Conservation (phyloP, 2,888 invertebrate genomes). For the Parnassius glacialis region DNA sequence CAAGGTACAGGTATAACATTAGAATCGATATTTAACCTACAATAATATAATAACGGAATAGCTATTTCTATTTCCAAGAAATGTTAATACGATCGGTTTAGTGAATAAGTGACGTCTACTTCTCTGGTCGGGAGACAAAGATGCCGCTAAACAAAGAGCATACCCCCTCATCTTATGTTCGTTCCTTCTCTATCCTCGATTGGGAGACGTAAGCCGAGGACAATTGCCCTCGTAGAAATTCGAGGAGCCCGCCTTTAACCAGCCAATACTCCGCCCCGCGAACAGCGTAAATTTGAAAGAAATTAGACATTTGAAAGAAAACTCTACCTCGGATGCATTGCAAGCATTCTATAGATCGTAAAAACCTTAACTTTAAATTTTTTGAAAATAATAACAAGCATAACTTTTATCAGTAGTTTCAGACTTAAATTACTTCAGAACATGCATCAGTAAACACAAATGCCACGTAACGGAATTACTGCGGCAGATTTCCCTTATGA, state of each 20-base stretch:
- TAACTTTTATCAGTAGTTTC: too few relatives aligned
- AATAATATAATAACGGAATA: too few relatives aligned
- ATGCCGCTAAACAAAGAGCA: constrained; percentile 4
- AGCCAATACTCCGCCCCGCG: neutral
- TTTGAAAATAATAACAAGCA: too few relatives aligned
- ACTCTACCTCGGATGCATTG: too few relatives aligned
- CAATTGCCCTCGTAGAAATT: constrained; percentile 8
- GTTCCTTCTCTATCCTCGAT: constrained; percentile 8
- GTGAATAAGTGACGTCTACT: neutral
- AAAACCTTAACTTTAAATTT: too few relatives aligned
- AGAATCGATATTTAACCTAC: too few relatives aligned
- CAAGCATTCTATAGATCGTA: too few relatives aligned
- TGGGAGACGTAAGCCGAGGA: constrained; percentile 6
- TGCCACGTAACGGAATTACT: constrained; percentile 8
- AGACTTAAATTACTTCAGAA: too few relatives aligned
- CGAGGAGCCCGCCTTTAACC: constrained; percentile 1
- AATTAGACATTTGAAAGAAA: neutral
- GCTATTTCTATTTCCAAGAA: too few relatives aligned
- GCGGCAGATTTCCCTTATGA: constrained; percentile 10
- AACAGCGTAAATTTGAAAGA: too few relatives aligned
- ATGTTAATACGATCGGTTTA: neutral
- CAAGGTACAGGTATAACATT: neutral
- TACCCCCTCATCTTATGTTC: constrained; percentile 6
- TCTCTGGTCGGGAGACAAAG: constrained; percentile 9
- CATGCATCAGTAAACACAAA: neutral